These are phyloP conservation scores for Bombus soroeensis DNA, from an alignment of 1,140 invertebrate species.

Conservation along the genomic window DNA sequence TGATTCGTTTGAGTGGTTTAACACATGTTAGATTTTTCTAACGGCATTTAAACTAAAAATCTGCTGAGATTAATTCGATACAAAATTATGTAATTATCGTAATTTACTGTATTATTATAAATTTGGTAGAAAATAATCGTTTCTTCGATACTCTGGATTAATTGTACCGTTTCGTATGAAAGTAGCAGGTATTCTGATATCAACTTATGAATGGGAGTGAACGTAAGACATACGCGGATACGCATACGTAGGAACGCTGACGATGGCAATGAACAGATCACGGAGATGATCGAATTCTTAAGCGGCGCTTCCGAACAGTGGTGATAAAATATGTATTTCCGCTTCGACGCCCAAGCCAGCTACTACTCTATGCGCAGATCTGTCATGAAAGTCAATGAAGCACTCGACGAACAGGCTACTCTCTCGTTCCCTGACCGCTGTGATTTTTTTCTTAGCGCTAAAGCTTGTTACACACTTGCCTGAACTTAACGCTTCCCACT, in stretches of 20 bases:
- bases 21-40: too few relatives aligned
- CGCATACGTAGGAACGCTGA: background rate
- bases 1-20: too few relatives aligned
- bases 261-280: background rate
- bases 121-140: too few relatives aligned
- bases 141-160: background rate
- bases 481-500: background rate
- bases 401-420: slow-evolving; percentile 24
- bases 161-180: background rate
- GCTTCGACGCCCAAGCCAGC: slow-evolving; percentile 10
- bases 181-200: background rate
- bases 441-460: background rate
- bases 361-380: slow-evolving; percentile 56
- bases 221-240: background rate
- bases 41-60: too few relatives aligned
- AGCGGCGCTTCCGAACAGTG: slow-evolving; percentile 28
- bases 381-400: slow-evolving; percentile 66
- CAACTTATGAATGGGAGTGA: background rate
- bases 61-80: too few relatives aligned
- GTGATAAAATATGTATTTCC: slow-evolving; percentile 64
- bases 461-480: slow-evolving; percentile 4
- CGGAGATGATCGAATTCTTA: slow-evolving; percentile 32
- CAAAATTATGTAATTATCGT: too few relatives aligned
- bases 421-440: background rate
- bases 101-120: background rate